Evolutionary conservation across 2,888 invertebrate genomes (phyloP), one percentile per base, ranked within the genome.

Genomic region (Cristatella mucedo): DNA sequence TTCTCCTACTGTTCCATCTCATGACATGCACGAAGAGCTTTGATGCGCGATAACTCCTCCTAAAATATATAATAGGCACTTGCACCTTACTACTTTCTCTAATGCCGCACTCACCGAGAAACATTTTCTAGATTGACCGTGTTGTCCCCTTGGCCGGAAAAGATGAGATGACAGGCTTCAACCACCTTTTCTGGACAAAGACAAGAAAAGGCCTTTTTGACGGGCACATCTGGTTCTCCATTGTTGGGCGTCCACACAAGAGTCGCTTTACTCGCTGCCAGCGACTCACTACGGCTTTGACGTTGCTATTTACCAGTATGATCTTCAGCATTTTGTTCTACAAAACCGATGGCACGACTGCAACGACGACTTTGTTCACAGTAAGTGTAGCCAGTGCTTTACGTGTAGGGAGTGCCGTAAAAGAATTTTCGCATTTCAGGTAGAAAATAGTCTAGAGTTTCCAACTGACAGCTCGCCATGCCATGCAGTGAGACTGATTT

Each of bases 301-400:
- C 59, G n/a, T 46, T 66, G 41, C 49, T 66, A 7, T 61, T 58
- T 43, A 48, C 59, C 9, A 55, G 60, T 19, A 66, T 67, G 65
- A 45, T 66, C 39, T 56, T 54, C 21, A 61, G 57, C 43, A 62
- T 65, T 26, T 56, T 66, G 56, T 67, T 45, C 39, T 47, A 45
- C 36, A 33, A 29, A 31, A 2, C 29, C 5, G 26, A 42, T 41
- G 31, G n/a, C n/a, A n/a, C n/a, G n/a, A n/a, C n/a, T n/a, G n/a
- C n/a, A n/a, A n/a, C n/a, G n/a, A n/a, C n/a, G n/a, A n/a, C n/a
- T n/a, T n/a, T n/a, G n/a, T n/a, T n/a, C n/a, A n/a, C n/a, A n/a
- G n/a, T n/a, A n/a, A n/a, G n/a, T n/a, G n/a, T n/a, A n/a, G n/a
- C n/a, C n/a, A n/a, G n/a, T n/a, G n/a, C n/a, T n/a, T n/a, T n/a